Evolutionary conservation across 2,888 invertebrate genomes (phyloP), one percentile per base, ranked within the genome.

Genomic region (Diaphora mendica): DNA sequence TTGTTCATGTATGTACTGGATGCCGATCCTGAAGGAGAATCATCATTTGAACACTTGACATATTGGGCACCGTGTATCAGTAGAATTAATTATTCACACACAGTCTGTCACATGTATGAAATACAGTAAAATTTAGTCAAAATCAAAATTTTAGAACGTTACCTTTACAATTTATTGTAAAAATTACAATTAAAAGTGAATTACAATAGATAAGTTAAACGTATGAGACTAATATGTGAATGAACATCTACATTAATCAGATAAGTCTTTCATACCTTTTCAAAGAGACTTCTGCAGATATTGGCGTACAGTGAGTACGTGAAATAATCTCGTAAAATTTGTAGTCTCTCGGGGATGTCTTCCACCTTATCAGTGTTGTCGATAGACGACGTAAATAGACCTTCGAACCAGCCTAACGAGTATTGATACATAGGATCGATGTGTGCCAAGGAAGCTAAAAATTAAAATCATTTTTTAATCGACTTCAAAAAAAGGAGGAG

Each of bases 351-450:
- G 0, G 96, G 95, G 20, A 99, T 97, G 79, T 98, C 97, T 80
- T 99, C 99, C n/a, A 97, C 97, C 85, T 97, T 97, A 86, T 98
- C 98, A 0, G 98, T 98, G 84, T 98, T 98, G 82, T 99, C 98
- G 76, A 99, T 99, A 33, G 98, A 97, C 68, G 97, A 96, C 84
- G 97, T 97, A 91, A 98, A 99, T 44, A 99, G 96, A 82, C 98
- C 97, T 87, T 99, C 98, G 91, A 99, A 99, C 99, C 99, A 99
- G 3, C 97, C 97, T 84, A 99, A 95, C 0, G 99, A 99, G 91
- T 99, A 99, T 91, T 99, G 99, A 92, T 99, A 99, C 99, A 99
- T 99, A 3, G 99, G 99, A 94, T 99, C 99, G 82, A 99, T 98
- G 87, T 98, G 97, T 11, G 98, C 98, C 87, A 99, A 93, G 75